Evolutionary conservation across 2,888 invertebrate genomes (phyloP).

Genomic region (Trilocha varians): DNA sequence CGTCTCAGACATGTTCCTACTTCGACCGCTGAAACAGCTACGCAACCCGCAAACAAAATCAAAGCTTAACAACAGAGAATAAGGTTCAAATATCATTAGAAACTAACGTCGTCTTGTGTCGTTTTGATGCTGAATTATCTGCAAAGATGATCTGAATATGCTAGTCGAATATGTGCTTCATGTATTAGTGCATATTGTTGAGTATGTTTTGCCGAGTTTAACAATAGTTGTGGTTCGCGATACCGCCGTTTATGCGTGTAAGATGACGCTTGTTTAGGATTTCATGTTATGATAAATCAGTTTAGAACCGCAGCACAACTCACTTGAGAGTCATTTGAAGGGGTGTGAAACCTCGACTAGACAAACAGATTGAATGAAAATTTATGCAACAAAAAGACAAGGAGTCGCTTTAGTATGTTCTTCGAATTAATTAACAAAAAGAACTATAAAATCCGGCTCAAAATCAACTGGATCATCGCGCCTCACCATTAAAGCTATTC

Average conservation of each 20-base stretch:
- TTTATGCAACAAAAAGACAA: neutral
- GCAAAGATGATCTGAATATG: slow-evolving; percentile 42
- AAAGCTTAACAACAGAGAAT: slow-evolving; percentile 19
- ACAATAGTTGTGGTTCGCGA: slow-evolving; percentile 42
- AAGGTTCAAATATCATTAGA: slow-evolving; percentile 22
- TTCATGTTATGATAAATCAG: slow-evolving; percentile 70
- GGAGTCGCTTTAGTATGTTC: no score
- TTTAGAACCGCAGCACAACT: slow-evolving; percentile 60
- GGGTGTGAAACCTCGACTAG: slow-evolving; percentile 53
- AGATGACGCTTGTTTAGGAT: slow-evolving; percentile 71
- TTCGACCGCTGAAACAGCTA: slow-evolving; percentile 16
- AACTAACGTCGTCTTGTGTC: slow-evolving; percentile 18
- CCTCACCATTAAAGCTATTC: slow-evolving; percentile 17
- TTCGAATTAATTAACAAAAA: no score
- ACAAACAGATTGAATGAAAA: slow-evolving; percentile 51
- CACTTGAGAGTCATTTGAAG: slow-evolving; percentile 47
- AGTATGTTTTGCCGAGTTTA: slow-evolving; percentile 44
- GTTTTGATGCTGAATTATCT: slow-evolving; percentile 22
- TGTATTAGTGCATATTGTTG: slow-evolving; percentile 55
- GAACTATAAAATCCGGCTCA: slow-evolving; percentile 15
- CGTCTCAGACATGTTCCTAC: slow-evolving; percentile 53
- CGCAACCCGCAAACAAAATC: neutral
- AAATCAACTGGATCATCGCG: slow-evolving; percentile 26
- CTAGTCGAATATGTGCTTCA: slow-evolving; percentile 58
- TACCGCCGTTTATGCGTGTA: slow-evolving; percentile 69